Percentiles rank a stretch among this genome's conserved stretches.
These are phyloP conservation scores for Mystacornis crossleyi DNA, from an alignment of 2,113 vertebrate genomes.

Conservation along the genomic window DNA sequence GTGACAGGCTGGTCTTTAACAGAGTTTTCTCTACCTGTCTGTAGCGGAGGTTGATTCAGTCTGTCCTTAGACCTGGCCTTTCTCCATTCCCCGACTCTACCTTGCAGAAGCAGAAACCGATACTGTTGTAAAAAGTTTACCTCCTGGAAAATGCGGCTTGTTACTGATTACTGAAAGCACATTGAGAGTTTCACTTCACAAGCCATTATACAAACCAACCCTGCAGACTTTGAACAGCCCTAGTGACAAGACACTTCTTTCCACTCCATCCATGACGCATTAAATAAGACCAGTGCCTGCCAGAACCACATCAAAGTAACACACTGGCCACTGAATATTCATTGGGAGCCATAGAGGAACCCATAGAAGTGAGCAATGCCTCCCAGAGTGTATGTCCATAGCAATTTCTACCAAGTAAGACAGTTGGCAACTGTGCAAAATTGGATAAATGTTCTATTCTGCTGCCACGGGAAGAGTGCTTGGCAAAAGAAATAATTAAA, in stretches of 20 bases:
- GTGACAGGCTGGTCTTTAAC: background rate
- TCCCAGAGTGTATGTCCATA: background rate
- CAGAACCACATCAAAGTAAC: background rate
- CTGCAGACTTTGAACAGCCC: background rate
- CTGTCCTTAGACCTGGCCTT: background rate
- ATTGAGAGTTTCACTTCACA: background rate
- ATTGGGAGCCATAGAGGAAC: background rate
- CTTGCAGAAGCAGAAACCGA: background rate
- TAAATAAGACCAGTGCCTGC: background rate
- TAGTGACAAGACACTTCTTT: background rate
- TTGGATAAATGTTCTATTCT: background rate
- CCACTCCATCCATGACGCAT: background rate
- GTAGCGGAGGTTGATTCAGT: background rate
- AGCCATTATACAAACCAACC: background rate
- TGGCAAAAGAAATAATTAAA: background rate
- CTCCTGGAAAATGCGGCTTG: background rate
- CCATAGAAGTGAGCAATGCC: background rate
- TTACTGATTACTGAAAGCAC: background rate
- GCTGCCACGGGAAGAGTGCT: background rate
- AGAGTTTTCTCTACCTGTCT: background rate
- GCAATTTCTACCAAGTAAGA: background rate
- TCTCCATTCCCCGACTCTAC: background rate
- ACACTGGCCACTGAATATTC: background rate
- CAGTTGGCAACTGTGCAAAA: background rate
- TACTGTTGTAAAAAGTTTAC: background rate